Evolutionary conservation across 2,888 invertebrate genomes (phyloP).

Genomic region (Neria commutata): DNA sequence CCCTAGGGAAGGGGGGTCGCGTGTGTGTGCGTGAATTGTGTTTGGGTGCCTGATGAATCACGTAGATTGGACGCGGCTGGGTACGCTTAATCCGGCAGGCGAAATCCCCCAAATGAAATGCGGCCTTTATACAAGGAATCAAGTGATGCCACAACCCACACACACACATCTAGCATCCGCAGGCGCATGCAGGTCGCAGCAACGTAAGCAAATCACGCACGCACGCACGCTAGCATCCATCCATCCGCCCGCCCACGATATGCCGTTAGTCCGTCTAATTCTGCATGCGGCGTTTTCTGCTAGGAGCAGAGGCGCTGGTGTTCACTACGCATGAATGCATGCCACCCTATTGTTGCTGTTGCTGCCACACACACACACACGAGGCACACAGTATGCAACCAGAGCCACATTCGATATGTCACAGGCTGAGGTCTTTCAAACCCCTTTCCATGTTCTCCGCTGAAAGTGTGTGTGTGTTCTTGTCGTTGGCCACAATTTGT

Average conservation of each 20-base stretch:
- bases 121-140: constrained; percentile 10
- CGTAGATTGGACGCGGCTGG: background rate
- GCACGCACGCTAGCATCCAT: too few species aligned
- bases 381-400: background rate
- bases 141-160: background rate
- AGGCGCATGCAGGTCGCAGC: too few species aligned
- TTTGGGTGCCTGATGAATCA: background rate
- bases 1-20: too few species aligned
- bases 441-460: constrained; percentile 18
- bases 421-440: constrained; percentile 14
- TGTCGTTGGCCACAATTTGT: too few species aligned
- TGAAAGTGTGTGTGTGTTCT: background rate
- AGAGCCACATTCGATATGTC: constrained; percentile 15
- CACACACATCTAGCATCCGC: too few species aligned
- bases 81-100: constrained; percentile 5
- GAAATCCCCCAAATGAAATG: constrained; percentile 24
- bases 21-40: background rate
- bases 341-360: constrained; percentile 4
- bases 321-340: background rate
- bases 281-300: too few species aligned
- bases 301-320: too few species aligned
- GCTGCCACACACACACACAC: too few species aligned
- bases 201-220: too few species aligned
- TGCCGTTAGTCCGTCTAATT: too few species aligned
- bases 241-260: too few species aligned